Evolutionary conservation across 2,888 invertebrate species (phyloP), one percentile per base, ranked within the genome.

Genomic region (Sphaerophoria rueppellii): DNA sequence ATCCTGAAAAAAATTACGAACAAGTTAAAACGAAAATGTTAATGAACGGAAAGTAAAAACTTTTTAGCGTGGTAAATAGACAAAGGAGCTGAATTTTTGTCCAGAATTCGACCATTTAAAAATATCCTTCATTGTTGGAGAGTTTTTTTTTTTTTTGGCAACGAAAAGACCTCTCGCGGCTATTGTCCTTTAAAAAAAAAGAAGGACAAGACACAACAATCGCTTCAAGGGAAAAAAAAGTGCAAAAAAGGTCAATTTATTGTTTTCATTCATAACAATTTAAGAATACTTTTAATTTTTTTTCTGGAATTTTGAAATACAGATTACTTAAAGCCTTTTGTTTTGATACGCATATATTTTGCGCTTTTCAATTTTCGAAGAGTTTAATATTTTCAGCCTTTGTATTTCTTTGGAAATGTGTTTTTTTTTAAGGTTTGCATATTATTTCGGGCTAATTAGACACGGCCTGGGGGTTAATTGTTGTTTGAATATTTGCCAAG

Each of bases 231-330:
- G 50, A 63, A 57, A 4, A 37, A n/a, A 50, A 54, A 24, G 24
- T 48, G 63, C 32, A 35, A 32, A 82, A 76, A 69, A 69, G 77
- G 82, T 77, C 72, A 77, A 76, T 73, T 55, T 82, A 82, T 82
- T 72, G 77, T 77, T 77, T 82, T 76, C 43, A 77, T 73, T 77
- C 82, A 72, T 54, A 72, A 73, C 72, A 82, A 82, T 77, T 77
- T 57, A 57, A 57, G 73, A 77, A 72, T 34, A 40, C 72, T 57
- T 54, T 63, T 37, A 65, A 9, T 0, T 14, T 34, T 2, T n/a
- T 32, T 63, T 63, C 32, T n/a, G 4, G 40, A 12, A 4, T 43
- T 43, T 43, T 12, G 3, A 55, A 3, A 3, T 52, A 16, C 16
- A 16, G 52, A 52, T 52, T 52, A 52, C 0, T 71, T 55, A 72